A percentile compares a stretch with the other conserved stretches of the same genome.
Evolutionary conservation across 2,113 vertebrate genomes (phyloP).

Genomic region (Rhea pennata): DNA sequence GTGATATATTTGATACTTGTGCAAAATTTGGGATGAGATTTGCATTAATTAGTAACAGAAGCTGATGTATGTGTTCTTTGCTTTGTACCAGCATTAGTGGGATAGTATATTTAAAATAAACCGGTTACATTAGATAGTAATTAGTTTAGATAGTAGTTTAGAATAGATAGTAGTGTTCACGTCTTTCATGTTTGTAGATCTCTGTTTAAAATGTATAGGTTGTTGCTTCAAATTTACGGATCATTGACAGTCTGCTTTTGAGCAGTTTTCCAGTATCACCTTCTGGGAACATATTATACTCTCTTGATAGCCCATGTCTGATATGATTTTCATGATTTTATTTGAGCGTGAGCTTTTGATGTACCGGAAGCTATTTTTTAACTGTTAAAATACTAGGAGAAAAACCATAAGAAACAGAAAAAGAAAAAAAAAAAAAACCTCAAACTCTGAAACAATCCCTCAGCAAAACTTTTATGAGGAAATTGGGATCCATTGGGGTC

Average conservation of each 20-base stretch:
- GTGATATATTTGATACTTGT: slow-evolving; percentile 25
- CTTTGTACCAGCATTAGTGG: not conserved
- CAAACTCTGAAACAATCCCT: no score
- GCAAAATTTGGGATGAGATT: not conserved
- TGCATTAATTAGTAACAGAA: slow-evolving; percentile 17
- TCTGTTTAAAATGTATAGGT: not conserved
- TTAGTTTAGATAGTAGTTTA: not conserved
- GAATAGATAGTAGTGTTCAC: not conserved
- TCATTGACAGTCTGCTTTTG: not conserved
- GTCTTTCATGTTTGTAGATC: not conserved
- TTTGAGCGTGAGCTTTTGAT: not conserved
- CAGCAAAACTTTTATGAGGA: not conserved
- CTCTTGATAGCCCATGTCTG: not conserved
- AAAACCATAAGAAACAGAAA: not conserved
- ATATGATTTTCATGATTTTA: not conserved
- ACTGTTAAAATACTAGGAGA: not conserved
- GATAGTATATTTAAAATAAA: not conserved
- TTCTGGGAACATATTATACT: not conserved
- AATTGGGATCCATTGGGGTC: no score
- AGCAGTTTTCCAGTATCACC: not conserved
- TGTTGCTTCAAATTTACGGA: not conserved
- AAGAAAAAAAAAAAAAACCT: not conserved
- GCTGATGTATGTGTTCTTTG: not conserved
- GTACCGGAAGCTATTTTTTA: not conserved
- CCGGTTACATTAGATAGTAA: not conserved